Percentiles rank a stretch among this genome's conserved stretches.
Conservation (phyloP, 2,113 vertebrate genomes). For the Andinoacara biseriatus region DNA sequence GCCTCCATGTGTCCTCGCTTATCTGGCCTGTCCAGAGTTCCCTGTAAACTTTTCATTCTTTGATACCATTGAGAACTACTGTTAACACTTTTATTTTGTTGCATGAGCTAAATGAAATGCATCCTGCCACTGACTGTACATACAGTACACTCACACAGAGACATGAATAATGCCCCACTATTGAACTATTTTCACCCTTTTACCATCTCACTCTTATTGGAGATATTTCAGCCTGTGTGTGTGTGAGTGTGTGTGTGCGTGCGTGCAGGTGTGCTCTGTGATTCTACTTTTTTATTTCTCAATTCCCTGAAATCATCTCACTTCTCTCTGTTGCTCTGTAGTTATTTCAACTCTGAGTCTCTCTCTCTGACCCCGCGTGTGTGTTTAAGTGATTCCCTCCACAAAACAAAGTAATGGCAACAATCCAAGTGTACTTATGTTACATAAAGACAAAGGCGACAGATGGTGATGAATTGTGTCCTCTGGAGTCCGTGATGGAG, state of each 20-base stretch:
- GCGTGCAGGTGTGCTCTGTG: not conserved
- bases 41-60: slow-evolving; percentile 88
- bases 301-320: not conserved
- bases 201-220: not conserved
- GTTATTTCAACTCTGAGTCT: not conserved
- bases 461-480: slow-evolving; percentile 2
- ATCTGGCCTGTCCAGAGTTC: slow-evolving; percentile 80
- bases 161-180: not conserved
- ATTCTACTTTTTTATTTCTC: not conserved
- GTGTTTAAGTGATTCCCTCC: not conserved
- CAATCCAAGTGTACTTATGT: not conserved
- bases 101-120: slow-evolving; percentile 77
- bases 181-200: not conserved
- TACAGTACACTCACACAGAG: slow-evolving; percentile 11
- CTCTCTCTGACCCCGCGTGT: not conserved
- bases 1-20: slow-evolving; percentile 51
- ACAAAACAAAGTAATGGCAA: not conserved
- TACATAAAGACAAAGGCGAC: not conserved
- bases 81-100: slow-evolving; percentile 77
- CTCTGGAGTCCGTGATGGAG: slow-evolving; percentile 21
- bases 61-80: slow-evolving; percentile 90
- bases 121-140: slow-evolving; percentile 13
- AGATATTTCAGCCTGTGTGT: not conserved
- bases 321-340: not conserved
- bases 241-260: not conserved